phyloP scores from a whole-genome alignment of 2,888 invertebrate species.

The Iphiclides podalirius region DNA sequence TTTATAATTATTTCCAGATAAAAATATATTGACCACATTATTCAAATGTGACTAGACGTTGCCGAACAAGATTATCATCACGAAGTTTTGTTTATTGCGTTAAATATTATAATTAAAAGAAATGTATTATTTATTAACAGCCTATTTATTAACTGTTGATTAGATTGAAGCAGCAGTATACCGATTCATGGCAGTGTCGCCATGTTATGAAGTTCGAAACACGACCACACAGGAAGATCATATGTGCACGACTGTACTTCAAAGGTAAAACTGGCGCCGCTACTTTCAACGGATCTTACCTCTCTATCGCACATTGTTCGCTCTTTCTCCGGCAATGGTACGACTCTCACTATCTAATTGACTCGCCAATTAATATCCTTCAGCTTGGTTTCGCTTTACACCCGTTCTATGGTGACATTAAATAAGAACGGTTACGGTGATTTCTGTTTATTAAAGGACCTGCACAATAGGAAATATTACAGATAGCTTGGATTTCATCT shows the following conservation, averaged over 20 bases:
- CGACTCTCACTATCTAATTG: conserved; percentile 34
- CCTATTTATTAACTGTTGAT: too few species aligned
- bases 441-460: too few species aligned
- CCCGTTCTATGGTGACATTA: neutral
- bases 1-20: neutral
- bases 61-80: neutral
- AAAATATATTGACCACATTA: too few species aligned
- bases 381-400: conserved; percentile 4
- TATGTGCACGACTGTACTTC: conserved; percentile 30
- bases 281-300: conserved; percentile 38
- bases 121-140: too few species aligned
- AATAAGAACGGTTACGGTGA: too few species aligned
- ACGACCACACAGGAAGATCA: neutral
- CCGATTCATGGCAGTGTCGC: too few species aligned
- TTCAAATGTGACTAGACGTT: conserved; percentile 16
- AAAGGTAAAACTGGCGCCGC: conserved; percentile 41
- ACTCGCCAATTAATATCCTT: conserved; percentile 17
- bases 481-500: too few species aligned
- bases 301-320: conserved; percentile 29
- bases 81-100: too few species aligned
- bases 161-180: too few species aligned
- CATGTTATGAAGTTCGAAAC: too few species aligned
- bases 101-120: too few species aligned
- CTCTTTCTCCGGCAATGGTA: conserved; percentile 38
- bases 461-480: too few species aligned